These are phyloP conservation scores for Bilobella aurantiaca DNA, from an alignment of 1,140 invertebrate genomes.

Conservation along the genomic window DNA sequence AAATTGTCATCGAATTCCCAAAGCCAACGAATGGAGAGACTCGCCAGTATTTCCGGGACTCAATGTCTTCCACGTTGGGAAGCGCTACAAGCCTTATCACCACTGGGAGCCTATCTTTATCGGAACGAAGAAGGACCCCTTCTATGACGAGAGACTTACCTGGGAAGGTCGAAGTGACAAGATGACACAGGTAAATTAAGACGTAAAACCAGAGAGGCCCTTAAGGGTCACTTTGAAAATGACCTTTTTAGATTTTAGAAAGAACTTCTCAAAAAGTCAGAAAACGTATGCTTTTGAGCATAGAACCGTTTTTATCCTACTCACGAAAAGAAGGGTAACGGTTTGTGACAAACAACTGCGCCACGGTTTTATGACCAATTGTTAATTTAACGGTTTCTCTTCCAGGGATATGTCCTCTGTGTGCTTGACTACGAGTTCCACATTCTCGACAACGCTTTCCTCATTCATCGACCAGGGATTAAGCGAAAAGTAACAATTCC, in stretches of 20 bases:
- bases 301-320: neutral
- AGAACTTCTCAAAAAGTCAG: no score
- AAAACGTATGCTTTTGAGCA: no score
- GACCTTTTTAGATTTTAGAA: no score
- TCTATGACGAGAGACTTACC: conserved; percentile 37
- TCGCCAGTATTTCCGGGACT: conserved; percentile 56
- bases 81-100: conserved; percentile 62
- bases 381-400: no score
- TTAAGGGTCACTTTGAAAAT: no score
- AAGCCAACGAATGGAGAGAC: conserved; percentile 54
- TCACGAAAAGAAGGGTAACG: neutral
- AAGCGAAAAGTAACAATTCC: conserved; percentile 42
- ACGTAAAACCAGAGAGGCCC: no score
- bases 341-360: neutral
- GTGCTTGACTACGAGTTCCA: conserved; percentile 78
- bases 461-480: conserved; percentile 70
- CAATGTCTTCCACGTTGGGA: conserved; percentile 71
- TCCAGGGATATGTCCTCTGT: conserved; percentile 60
- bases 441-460: conserved; percentile 77
- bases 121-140: conserved; percentile 42
- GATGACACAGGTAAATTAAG: conserved; percentile 45
- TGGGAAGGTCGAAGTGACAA: conserved; percentile 46
- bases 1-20: conserved; percentile 76
- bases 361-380: no score
- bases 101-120: conserved; percentile 75